phyloP scores from a whole-genome alignment of 2,888 invertebrate species.

The Agonum fuliginosum region DNA sequence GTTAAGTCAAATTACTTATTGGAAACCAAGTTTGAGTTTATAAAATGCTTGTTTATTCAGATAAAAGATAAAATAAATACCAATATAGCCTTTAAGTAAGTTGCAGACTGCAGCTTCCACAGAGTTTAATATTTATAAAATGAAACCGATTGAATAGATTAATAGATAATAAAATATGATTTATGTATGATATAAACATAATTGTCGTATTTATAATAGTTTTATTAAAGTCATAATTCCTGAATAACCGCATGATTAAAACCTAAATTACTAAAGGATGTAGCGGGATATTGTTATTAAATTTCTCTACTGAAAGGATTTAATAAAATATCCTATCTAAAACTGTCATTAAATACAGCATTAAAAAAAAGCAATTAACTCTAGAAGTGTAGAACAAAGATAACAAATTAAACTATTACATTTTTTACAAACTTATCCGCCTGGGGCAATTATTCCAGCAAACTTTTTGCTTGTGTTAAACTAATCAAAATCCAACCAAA shows the following conservation, averaged over 20 bases:
- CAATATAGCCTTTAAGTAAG: too few species aligned
- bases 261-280: constrained; percentile 15
- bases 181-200: not conserved
- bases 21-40: too few species aligned
- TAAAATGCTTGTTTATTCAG: too few species aligned
- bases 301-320: constrained; percentile 1
- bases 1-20: too few species aligned
- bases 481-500: constrained; percentile 41
- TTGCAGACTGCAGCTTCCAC: too few species aligned
- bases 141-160: not conserved
- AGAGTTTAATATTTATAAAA: too few species aligned
- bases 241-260: constrained; percentile 8
- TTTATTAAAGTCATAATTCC: constrained; percentile 21
- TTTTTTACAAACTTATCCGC: constrained; percentile 28
- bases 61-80: too few species aligned
- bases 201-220: too few species aligned
- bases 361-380: constrained; percentile 38
- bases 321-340: constrained; percentile 38
- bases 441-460: constrained; percentile 20
- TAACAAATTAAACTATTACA: constrained; percentile 42
- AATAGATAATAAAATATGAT: not conserved
- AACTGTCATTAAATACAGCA: constrained; percentile 36
- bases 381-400: constrained; percentile 30
- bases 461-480: constrained; percentile 30
- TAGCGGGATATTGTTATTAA: constrained; percentile 4